phyloP scores from a whole-genome alignment of 1,140 invertebrate species.

The Neodiprion pinetum region DNA sequence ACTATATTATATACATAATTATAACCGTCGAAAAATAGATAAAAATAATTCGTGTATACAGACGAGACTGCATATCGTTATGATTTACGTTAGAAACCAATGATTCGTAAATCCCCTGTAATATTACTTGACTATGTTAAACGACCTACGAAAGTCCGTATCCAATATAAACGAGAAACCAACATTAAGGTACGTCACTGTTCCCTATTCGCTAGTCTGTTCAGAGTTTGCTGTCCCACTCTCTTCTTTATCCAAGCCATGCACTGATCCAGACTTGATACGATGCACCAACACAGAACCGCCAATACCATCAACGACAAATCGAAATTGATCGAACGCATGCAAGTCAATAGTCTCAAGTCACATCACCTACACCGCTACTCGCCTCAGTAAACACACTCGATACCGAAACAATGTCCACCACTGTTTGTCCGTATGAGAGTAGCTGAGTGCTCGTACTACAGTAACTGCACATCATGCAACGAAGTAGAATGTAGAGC shows the following conservation, averaged over 20 bases:
- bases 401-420: not conserved
- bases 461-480: too few relatives aligned
- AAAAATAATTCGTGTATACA: too few relatives aligned
- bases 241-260: too few relatives aligned
- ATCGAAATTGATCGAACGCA: not conserved
- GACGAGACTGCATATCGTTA: too few relatives aligned
- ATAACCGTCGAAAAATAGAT: too few relatives aligned
- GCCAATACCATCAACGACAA: not conserved
- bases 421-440: not conserved
- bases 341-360: conserved; percentile 1
- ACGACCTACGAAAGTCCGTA: too few relatives aligned
- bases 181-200: not conserved
- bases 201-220: not conserved
- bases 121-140: too few relatives aligned
- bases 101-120: too few relatives aligned
- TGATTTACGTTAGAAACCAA: too few relatives aligned
- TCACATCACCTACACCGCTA: not conserved
- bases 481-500: too few relatives aligned
- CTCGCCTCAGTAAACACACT: not conserved
- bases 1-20: too few relatives aligned
- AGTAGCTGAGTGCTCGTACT: too few relatives aligned
- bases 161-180: not conserved
- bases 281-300: not conserved
- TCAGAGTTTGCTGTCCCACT: not conserved
- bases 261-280: not conserved